phyloP scores from a whole-genome alignment of 2,113 vertebrate genomes.

The Lanius ludovicianus region DNA sequence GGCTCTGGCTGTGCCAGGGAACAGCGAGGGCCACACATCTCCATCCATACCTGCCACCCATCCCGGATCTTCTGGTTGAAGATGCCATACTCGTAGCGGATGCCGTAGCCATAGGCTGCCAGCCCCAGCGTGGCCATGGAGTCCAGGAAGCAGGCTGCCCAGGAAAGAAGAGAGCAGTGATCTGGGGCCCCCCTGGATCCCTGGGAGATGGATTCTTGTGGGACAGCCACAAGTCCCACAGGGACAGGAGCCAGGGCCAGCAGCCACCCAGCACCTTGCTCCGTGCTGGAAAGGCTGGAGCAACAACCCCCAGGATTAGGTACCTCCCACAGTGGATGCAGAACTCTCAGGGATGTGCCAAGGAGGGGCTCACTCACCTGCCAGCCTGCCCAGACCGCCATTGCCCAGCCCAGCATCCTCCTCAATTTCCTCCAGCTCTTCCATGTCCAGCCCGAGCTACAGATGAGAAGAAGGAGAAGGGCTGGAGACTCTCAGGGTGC shows the following conservation, averaged over 20 bases:
- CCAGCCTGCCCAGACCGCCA: slow-evolving; percentile 92
- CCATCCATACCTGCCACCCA: slow-evolving; percentile 89
- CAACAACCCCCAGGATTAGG: rapidly evolving
- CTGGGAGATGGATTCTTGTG: rapidly evolving
- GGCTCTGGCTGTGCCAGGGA: background rate
- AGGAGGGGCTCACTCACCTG: slow-evolving; percentile 77
- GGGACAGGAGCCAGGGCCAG: background rate
- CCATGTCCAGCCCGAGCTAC: slow-evolving; percentile 93
- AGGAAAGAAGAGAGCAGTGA: background rate
- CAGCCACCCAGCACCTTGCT: background rate
- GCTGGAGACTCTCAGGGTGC: background rate
- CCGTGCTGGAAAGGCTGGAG: background rate
- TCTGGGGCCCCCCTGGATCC: background rate
- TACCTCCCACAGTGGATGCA: rapidly evolving
- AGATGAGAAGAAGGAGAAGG: background rate
- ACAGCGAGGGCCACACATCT: rapidly evolving
- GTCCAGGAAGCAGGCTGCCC: slow-evolving; percentile 91
- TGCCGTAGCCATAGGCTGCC: slow-evolving; percentile 94
- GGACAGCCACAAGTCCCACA: background rate
- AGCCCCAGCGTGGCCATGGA: slow-evolving; percentile 96
- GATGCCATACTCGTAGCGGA: slow-evolving; percentile 96
- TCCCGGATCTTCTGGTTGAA: slow-evolving; percentile 97
- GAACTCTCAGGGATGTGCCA: background rate
- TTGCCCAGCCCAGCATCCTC: slow-evolving; percentile 96
- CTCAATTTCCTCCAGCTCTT: slow-evolving; percentile 96